Evolutionary conservation across 1,140 invertebrate species (phyloP).

Genomic region (Ostrea denselamellosa): DNA sequence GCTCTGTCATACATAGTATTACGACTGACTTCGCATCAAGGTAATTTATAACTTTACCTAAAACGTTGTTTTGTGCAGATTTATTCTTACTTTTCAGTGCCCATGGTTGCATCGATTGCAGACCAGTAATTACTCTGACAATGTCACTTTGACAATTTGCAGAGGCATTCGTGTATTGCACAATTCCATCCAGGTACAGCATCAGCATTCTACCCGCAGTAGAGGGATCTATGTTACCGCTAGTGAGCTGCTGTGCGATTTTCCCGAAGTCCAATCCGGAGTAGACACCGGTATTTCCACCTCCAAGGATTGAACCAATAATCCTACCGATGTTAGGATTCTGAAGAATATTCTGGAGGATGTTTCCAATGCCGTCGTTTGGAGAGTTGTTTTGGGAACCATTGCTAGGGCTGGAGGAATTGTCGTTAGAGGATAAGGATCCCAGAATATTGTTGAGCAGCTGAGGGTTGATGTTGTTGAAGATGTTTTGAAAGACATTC

Average conservation of each 20-base stretch:
- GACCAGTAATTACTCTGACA: neutral
- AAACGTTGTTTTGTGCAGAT: too few relatives aligned
- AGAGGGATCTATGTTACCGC: neutral
- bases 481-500: neutral
- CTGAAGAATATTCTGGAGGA: neutral
- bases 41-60: too few relatives aligned
- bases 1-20: too few relatives aligned
- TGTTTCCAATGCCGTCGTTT: neutral
- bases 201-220: neutral
- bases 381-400: neutral
- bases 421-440: neutral
- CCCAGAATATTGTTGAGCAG: neutral
- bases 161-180: neutral
- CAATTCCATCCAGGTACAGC: neutral
- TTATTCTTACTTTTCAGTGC: slow-evolving; percentile 9
- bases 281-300: neutral
- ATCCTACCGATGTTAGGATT: neutral
- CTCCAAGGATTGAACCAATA: neutral
- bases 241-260: neutral
- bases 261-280: neutral
- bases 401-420: neutral
- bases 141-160: neutral
- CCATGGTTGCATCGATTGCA: neutral
- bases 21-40: too few relatives aligned
- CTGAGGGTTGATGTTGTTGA: neutral